Base-by-base conservation (phyloP, 2,113 vertebrate species). In the Dicrurus megarhynchus region DNA sequence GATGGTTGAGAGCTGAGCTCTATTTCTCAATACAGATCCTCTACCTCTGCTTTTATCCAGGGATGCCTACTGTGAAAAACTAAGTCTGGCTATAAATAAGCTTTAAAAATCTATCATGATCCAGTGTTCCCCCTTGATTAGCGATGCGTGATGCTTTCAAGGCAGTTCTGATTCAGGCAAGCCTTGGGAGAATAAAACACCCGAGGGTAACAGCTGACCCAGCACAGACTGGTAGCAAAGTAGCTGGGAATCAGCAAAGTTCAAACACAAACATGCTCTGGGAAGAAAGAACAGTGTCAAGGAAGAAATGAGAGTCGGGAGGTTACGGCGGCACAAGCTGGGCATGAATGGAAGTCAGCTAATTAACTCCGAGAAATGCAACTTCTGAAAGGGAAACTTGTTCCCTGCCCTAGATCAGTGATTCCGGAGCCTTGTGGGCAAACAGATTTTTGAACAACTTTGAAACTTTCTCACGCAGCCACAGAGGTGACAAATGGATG, bases 381-480 rank as follows among this genome's bases (percentile, higher is more conserved):
- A 12, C 59, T 86, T 44, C 3, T 61, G 63, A 96, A 88, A 94
- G 70, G 68, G 37, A 90, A 94, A 85, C 75, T 85, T 86, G 68
- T 83, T 85, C 63, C 13, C 61, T 61, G 83, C 75, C 82, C 23
- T 26, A 83, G n/a, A 70, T 39, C 75, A 55, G 41, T 4, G 42
- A 94, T n/a, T 90, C 70, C 1, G 0, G 69, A 85, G 78, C 81
- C 78, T 67, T 57, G 71, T 76, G 84, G 71, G 83, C 92, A 95
- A 93, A 87, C 0, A 49, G 60, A 60, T 60, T 75, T 68, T 9
- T 56, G 14, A 91, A 52, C 74, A 73, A 79, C 53, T 91, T 77
- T 23, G 60, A 12, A 78, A 84, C 73, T 95, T 94, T 94, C 95
- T 91, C 95, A 95, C 16, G 14, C 87, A 84, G 91, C 81, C 87